Conservation (phyloP, 2,888 invertebrate species). For the Scaptodrosophila latifasciaeformis region DNA sequence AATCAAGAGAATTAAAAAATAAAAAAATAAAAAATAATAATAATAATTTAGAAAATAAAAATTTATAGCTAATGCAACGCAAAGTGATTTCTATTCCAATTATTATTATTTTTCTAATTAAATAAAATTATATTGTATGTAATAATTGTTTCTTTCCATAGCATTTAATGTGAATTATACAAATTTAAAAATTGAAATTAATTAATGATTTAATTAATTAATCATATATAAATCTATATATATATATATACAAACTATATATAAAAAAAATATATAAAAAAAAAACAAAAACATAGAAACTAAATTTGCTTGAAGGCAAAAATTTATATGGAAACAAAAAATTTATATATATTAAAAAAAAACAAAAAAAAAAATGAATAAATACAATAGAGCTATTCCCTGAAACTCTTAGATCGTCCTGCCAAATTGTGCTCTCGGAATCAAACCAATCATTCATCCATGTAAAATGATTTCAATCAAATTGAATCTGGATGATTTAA, state of each 20-base stretch:
- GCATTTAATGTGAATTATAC: slow-evolving; percentile 56
- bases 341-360: no score
- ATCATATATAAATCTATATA: slow-evolving; percentile 17
- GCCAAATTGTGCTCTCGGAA: background rate
- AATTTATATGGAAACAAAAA: slow-evolving; percentile 15
- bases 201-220: slow-evolving; percentile 31
- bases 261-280: slow-evolving; percentile 21
- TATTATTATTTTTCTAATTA: slow-evolving; percentile 66
- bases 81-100: slow-evolving; percentile 70
- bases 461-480: no score
- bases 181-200: slow-evolving; percentile 16
- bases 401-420: slow-evolving; percentile 26
- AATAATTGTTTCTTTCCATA: slow-evolving; percentile 67
- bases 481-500: no score
- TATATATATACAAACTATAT: slow-evolving; percentile 9
- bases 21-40: slow-evolving; percentile 28
- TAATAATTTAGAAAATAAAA: slow-evolving; percentile 51
- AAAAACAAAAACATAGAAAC: slow-evolving; percentile 30
- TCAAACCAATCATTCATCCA: slow-evolving; percentile 21
- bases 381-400: no score
- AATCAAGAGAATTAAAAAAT: slow-evolving; percentile 12
- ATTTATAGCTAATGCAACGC: slow-evolving; percentile 59
- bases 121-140: slow-evolving; percentile 51
- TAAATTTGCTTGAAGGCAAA: slow-evolving; percentile 32
- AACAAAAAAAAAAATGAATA: slow-evolving; percentile 12